Evolutionary conservation across 2,797 vertebrate species (phyloP), one percentile per base, ranked within the genome.

Genomic region (Clarias laeviceps): DNA sequence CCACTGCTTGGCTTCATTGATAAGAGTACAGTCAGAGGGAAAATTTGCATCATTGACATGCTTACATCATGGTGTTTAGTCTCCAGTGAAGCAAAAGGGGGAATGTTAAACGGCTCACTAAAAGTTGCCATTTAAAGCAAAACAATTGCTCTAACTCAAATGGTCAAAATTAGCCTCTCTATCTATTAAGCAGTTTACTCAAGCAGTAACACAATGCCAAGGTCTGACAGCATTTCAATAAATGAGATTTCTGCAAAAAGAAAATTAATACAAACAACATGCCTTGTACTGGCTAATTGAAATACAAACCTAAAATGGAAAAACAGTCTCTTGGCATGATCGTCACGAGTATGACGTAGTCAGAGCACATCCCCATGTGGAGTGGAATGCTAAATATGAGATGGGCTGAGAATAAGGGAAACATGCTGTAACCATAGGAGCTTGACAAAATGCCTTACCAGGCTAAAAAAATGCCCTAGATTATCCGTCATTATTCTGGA

Each of bases 401-500:
- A 80, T 68, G 12, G 56, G 73, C 34, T 59, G 32, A 77, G 64
- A 70, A 84, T 37, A 83, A 76, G 0, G 15, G 66, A 82, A 90
- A 85, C 70, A 78, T 74, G 74, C 84, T 66, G 73, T 40, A 88
- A 78, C n/a, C 9, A 17, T n/a, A 84, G 83, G 72, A 84, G 80
- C 81, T 62, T 87, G 57, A 86, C 79, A 87, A 57, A 77, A 87
- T 80, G n/a, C 70, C 40, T n/a, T 87, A 20, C 62, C 62, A 66
- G 86, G 86, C 88, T 84, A 37, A 85, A 89, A 83, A 85, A 54
- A 54, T 83, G 85, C 80, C 87, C 89, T 87, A 84, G 88, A 88
- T 84, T 91, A 86, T 92, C 85, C 92, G 86, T 89, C 85, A 85
- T 93, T 91, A 92, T 90, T 90, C 83, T 84, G 64, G 74, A 90